These are phyloP conservation scores for Sminthurides aquaticus DNA, from an alignment of 2,888 invertebrate species.

Conservation along the genomic window DNA sequence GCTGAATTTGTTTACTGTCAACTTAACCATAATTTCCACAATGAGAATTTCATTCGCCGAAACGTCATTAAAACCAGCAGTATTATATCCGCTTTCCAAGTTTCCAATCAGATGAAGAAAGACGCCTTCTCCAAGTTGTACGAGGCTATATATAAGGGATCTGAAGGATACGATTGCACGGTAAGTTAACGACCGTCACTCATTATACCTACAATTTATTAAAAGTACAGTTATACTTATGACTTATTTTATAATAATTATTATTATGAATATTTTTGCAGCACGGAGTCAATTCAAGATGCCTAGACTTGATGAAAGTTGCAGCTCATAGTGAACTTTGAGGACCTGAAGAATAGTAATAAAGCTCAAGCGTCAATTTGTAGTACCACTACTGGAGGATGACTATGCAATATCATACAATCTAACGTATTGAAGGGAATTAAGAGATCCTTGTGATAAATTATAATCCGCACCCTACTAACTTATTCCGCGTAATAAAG, in stretches of 20 bases:
- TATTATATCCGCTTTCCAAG: slow-evolving; percentile 41
- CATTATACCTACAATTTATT: slow-evolving; percentile 8
- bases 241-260: background rate
- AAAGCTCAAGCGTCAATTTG: no score
- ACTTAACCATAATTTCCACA: slow-evolving; percentile 38
- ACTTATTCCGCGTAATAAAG: no score
- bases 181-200: slow-evolving; percentile 27
- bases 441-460: no score
- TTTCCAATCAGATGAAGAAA: slow-evolving; percentile 33
- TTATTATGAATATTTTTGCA: slow-evolving; percentile 20
- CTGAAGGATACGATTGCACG: slow-evolving; percentile 40
- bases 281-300: slow-evolving; percentile 38
- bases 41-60: slow-evolving; percentile 38
- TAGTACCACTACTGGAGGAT: no score
- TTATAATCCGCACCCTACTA: no score
- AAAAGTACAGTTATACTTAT: background rate
- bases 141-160: slow-evolving; percentile 36
- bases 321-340: slow-evolving; percentile 40
- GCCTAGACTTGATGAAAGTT: slow-evolving; percentile 39
- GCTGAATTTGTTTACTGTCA: slow-evolving; percentile 40
- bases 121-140: slow-evolving; percentile 38
- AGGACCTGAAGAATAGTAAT: no score
- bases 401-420: no score
- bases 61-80: slow-evolving; percentile 38
- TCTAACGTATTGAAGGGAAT: no score